Percentiles rank a stretch among this genome's conserved stretches.
Conservation (phyloP, 2,797 vertebrate genomes). For the Micropoecilia bifurca region DNA sequence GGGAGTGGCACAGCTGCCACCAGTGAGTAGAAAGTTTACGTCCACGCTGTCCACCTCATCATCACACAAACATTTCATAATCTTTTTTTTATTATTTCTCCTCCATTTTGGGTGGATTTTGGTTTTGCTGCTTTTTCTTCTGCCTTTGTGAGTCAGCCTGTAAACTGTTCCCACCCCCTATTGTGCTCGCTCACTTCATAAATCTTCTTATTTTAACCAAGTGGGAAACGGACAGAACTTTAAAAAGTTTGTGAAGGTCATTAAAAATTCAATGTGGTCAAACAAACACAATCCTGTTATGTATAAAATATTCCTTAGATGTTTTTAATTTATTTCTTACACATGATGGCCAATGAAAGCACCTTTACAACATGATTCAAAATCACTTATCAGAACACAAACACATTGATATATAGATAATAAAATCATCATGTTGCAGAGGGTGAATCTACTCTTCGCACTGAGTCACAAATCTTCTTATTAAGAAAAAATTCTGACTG, state of each 20-base stretch:
- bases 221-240: not conserved
- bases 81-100: not conserved
- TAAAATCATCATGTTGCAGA: not conserved
- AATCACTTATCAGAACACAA: not conserved
- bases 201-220: not conserved
- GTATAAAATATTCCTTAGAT: not conserved
- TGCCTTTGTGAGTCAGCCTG: slow-evolving; percentile 6
- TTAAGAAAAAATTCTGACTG: not conserved
- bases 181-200: not conserved
- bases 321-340: not conserved
- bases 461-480: not conserved
- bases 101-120: not conserved
- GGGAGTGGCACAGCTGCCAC: slow-evolving; percentile 99
- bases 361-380: not conserved
- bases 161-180: slow-evolving; percentile 2
- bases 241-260: not conserved
- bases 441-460: not conserved
- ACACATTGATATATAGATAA: not conserved
- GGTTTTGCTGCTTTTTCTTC: not conserved
- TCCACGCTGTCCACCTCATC: slow-evolving; percentile 32
- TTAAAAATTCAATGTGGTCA: not conserved
- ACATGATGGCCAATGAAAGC: not conserved
- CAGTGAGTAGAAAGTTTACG: slow-evolving; percentile 87
- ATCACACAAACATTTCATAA: not conserved
- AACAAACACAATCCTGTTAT: not conserved